Conservation (phyloP, 1,140 invertebrate species). For the Rhagoletis pomonella region DNA sequence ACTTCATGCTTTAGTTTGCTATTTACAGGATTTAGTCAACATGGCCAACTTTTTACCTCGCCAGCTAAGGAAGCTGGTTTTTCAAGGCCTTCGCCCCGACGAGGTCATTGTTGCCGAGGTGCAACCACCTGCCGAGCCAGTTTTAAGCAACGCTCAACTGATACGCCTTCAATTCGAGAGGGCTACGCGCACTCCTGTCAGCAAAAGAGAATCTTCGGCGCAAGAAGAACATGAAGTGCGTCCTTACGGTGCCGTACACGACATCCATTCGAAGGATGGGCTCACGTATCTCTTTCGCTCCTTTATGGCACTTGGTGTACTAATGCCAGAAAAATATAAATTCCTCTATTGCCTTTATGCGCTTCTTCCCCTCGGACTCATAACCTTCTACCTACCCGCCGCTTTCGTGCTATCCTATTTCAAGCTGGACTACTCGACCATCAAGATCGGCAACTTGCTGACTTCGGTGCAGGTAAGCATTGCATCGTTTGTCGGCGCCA, state of each 20-base stretch:
- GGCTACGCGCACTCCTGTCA: background rate
- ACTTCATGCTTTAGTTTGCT: no score
- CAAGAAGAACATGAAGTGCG: background rate
- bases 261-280: background rate
- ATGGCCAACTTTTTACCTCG: background rate
- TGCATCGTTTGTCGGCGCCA: constrained; percentile 57
- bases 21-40: background rate
- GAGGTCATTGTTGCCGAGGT: background rate
- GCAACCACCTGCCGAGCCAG: background rate
- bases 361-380: background rate
- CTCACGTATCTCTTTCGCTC: constrained; percentile 8
- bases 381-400: constrained; percentile 4
- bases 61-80: background rate
- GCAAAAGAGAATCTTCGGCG: background rate
- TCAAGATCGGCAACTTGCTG: constrained; percentile 43
- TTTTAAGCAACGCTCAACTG: background rate
- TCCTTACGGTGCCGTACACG: background rate
- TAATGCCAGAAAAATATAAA: background rate
- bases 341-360: background rate
- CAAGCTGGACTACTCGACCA: background rate
- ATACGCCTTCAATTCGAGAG: background rate
- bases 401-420: constrained; percentile 31
- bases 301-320: constrained; percentile 22
- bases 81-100: background rate
- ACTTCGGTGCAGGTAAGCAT: constrained; percentile 60